These are phyloP conservation scores for Caenorhabditis sp. DNA, from an alignment of 2,888 invertebrate genomes.

Conservation along the genomic window DNA sequence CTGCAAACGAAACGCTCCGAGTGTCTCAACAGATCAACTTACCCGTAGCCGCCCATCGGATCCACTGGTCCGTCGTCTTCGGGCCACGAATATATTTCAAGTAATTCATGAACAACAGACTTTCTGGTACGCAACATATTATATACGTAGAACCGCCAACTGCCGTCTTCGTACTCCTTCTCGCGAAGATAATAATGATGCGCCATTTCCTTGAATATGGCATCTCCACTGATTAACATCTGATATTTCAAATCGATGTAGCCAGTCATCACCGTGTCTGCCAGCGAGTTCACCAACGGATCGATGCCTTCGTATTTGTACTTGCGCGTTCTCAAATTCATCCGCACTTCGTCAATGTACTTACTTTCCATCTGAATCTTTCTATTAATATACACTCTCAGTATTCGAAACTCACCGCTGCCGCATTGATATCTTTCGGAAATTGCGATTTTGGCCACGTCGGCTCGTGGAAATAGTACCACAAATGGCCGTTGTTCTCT, in stretches of 20 bases:
- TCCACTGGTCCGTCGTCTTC: too few species aligned
- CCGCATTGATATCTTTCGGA: conserved; percentile 26
- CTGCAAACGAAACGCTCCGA: too few species aligned
- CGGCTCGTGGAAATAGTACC: conserved; percentile 59
- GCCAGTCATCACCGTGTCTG: conserved; percentile 14
- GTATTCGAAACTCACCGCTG: neutral
- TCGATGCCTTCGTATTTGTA: neutral
- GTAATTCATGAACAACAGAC: too few species aligned
- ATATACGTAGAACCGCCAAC: too few species aligned
- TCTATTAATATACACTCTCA: too few species aligned
- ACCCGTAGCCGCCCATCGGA: too few species aligned
- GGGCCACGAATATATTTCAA: too few species aligned
- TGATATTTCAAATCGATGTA: conserved; percentile 1
- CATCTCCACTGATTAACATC: conserved; percentile 16
- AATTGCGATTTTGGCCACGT: conserved; percentile 45
- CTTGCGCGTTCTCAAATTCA: neutral
- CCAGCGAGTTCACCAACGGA: neutral
- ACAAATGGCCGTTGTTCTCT: conserved; percentile 56
- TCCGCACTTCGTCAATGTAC: conserved; percentile 7
- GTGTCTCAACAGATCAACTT: too few species aligned
- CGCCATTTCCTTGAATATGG: too few species aligned
- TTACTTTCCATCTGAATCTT: conserved; percentile 16
- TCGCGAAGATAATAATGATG: too few species aligned
- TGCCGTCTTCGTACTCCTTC: too few species aligned
- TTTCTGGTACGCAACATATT: too few species aligned